These are phyloP conservation scores for Parambassis ranga DNA, from an alignment of 2,797 vertebrate species.

Conservation along the genomic window DNA sequence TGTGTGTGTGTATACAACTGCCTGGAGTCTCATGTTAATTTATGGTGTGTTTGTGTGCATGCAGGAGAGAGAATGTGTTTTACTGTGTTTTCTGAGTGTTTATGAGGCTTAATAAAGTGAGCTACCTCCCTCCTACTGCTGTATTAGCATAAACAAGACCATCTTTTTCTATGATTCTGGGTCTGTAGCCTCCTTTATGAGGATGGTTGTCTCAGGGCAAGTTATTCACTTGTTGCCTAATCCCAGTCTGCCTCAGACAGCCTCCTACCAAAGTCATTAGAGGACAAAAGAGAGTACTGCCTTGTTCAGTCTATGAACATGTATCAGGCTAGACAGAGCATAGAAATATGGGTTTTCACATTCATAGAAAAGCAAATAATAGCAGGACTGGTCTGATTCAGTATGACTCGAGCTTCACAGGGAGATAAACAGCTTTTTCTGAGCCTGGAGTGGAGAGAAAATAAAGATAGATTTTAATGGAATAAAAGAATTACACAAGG, in stretches of 20 bases:
- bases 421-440: background rate
- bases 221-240: conserved; percentile 28
- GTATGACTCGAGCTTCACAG: conserved; percentile 10
- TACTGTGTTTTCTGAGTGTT: conserved; percentile 25
- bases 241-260: conserved; percentile 20
- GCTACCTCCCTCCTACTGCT: background rate
- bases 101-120: conserved; percentile 19
- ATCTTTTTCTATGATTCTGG: conserved; percentile 24
- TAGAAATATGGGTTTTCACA: conserved; percentile 20
- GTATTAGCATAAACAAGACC: background rate
- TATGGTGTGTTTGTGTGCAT: conserved; percentile 7
- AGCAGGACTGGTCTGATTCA: background rate
- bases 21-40: background rate
- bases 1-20: background rate
- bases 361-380: background rate
- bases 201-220: conserved; percentile 36
- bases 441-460: background rate
- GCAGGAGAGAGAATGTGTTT: background rate
- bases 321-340: background rate
- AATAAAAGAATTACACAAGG: background rate
- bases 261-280: conserved; percentile 25
- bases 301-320: conserved; percentile 5
- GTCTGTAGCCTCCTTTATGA: conserved; percentile 26
- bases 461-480: conserved; percentile 10
- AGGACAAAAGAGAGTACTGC: conserved; percentile 14